Conservation (phyloP, 2,888 invertebrate genomes). For the Philhelius pedissequus region DNA sequence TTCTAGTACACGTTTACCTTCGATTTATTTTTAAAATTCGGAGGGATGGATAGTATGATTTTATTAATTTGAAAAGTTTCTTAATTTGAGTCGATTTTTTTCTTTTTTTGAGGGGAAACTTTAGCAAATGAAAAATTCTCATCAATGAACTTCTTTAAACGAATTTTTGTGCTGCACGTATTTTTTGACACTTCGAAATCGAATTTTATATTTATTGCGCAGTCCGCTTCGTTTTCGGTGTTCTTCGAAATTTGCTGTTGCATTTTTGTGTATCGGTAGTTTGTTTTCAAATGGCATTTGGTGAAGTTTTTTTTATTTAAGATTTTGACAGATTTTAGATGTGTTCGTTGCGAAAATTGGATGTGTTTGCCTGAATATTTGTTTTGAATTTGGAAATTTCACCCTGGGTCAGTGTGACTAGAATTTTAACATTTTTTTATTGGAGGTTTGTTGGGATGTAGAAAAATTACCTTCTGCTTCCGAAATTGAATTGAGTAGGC, state of each 20-base stretch:
- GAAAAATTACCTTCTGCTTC: no score
- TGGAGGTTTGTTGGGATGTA: no score
- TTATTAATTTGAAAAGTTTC: background rate
- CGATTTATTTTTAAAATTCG: background rate
- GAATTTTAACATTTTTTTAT: no score
- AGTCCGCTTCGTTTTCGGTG: slow-evolving; percentile 51
- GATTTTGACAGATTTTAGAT: slow-evolving; percentile 2
- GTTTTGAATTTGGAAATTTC: no score
- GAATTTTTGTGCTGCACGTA: slow-evolving; percentile 64
- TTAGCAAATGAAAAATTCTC: slow-evolving; percentile 62
- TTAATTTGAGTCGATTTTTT: no score
- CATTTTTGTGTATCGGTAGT: slow-evolving; percentile 57
- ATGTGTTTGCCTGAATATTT: no score
- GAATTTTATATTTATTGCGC: slow-evolving; percentile 53
- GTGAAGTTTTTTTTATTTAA: background rate
- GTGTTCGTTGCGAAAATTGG: background rate
- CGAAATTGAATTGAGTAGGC: no score
- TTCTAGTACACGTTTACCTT: background rate
- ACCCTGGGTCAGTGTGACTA: no score
- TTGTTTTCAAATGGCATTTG: slow-evolving; percentile 56
- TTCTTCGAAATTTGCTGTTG: slow-evolving; percentile 67
- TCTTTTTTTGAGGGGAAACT: slow-evolving; percentile 30
- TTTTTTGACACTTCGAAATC: slow-evolving; percentile 65
- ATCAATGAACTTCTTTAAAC: slow-evolving; percentile 45
- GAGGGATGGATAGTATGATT: background rate